Conservation (phyloP, 2,797 vertebrate genomes). For the Poecilia wingei region DNA sequence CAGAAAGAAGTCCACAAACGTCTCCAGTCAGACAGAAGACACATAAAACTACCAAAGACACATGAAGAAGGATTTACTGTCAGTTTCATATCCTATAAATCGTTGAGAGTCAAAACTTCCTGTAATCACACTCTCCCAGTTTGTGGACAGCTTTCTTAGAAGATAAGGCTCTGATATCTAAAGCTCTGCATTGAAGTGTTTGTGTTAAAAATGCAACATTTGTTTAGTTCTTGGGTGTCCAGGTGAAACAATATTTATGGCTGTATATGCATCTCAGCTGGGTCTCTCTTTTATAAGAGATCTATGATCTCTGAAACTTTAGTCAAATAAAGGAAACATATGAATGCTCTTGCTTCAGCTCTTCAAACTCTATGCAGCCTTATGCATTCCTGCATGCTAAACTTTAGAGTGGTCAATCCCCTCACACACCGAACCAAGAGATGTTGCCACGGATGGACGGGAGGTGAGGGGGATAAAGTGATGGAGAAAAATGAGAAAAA, state of each 20-base stretch:
- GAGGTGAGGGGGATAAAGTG: constrained; percentile 30
- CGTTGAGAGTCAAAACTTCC: too few relatives aligned
- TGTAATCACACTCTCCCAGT: neutral
- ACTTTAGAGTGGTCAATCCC: constrained; percentile 47
- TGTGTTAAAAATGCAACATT: neutral
- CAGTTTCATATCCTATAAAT: too few relatives aligned
- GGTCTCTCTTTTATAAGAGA: neutral
- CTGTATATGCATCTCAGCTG: neutral
- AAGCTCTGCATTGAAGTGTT: neutral
- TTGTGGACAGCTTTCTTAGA: neutral
- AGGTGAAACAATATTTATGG: neutral
- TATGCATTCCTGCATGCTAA: constrained; percentile 8
- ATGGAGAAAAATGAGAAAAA: constrained; percentile 46
- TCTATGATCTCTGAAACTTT: neutral
- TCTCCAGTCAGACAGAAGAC: too few relatives aligned
- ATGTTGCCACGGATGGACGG: constrained; percentile 37
- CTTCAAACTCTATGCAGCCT: constrained; percentile 3
- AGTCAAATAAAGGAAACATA: neutral
- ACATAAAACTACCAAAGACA: too few relatives aligned
- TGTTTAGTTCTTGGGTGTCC: neutral
- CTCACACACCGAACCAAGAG: constrained; percentile 29
- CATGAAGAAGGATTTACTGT: too few relatives aligned
- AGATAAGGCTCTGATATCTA: too few relatives aligned
- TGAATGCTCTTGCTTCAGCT: constrained; percentile 9
- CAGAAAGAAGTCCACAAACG: too few relatives aligned